Percentiles rank a stretch among this genome's conserved stretches.
Evolutionary conservation across 2,888 invertebrate species (phyloP).

Genomic region (Rhorus exstirpatorius): DNA sequence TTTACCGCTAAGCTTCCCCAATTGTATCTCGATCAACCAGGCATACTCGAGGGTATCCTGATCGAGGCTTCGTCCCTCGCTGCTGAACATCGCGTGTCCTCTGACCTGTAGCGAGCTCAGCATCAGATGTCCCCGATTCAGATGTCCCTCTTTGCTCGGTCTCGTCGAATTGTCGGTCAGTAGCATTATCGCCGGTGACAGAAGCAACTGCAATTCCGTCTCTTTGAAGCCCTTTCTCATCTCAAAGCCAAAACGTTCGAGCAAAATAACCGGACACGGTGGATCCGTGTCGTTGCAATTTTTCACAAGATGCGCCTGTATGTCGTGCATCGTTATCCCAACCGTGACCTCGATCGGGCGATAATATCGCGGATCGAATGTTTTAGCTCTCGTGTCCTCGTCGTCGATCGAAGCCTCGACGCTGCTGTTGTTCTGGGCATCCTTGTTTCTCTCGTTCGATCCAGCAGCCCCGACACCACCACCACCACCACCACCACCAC

Average conservation of each 20-base stretch:
- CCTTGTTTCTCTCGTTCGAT: constrained; percentile 80
- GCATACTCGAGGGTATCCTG: constrained; percentile 98
- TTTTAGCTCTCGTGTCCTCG: constrained; percentile 87
- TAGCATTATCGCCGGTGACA: constrained; percentile 95
- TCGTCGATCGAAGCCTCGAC: constrained; percentile 89
- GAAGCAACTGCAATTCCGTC: constrained; percentile 95
- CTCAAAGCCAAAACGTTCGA: constrained; percentile 98
- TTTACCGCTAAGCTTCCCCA: constrained; percentile 97
- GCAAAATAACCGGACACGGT: constrained; percentile 95
- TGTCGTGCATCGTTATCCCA: constrained; percentile 97
- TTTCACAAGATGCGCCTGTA: constrained; percentile 97
- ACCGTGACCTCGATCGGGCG: constrained; percentile 96
- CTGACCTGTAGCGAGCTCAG: constrained; percentile 95
- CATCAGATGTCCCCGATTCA: constrained; percentile 94
- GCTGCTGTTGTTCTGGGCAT: constrained; percentile 85
- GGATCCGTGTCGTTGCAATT: constrained; percentile 96
- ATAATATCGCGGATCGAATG: constrained; percentile 95
- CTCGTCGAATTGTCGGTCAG: constrained; percentile 92
- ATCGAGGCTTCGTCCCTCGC: constrained; percentile 94
- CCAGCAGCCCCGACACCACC: constrained; percentile 77
- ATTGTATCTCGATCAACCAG: constrained; percentile 97
- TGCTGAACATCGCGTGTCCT: constrained; percentile 99
- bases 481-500: constrained; percentile 77
- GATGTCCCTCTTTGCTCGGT: constrained; percentile 90
- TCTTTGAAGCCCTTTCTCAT: constrained; percentile 98